Evolutionary conservation across 2,797 vertebrate species (phyloP), one percentile per base, ranked within the genome.

Genomic region (Bradypus variegatus): DNA sequence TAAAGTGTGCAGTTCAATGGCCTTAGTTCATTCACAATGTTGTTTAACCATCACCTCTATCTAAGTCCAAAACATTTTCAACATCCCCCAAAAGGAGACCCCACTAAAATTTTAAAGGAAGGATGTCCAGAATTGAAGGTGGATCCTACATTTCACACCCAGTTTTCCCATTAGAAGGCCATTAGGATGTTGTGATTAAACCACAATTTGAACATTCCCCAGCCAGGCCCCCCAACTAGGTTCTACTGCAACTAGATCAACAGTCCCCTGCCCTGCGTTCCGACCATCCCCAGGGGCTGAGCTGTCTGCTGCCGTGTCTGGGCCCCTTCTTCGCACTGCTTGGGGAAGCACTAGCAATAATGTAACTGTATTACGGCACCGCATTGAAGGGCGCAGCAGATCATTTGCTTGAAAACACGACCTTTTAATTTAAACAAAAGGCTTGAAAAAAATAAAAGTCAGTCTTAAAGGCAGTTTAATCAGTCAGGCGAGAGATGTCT

Each of bases 361-460:
- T 95, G 96, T 96, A 96, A 97, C 96, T 94, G 96, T 93, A 89
- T 95, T 96, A 93, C 62, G 93, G 94, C 86, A 77, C 90, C 84
- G 87, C 94, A 81, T 79, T 92, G 93, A 93, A 92, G 94, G 96
- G 94, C 96, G 93, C 92, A 93, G 90, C 4, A 23, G 94, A 96
- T 96, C 92, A 91, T 94, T 97, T 95, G 50, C 95, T 97, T 83
- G 90, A 95, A 97, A 97, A 97, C 95, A 96, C 89, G 94, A 96
- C 96, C 96, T 97, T 97, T 97, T 96, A 96, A 97, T 97, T 97
- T 97, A 97, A 97, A 97, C 97, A 97, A 97, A 97, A 97, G 97
- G 10, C 95, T 96, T 86, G 93, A 94, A 96, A 97, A 50, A 96
- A 97, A 95, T 96, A 96, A 96, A 96, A 97, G 95, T 95, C 92